Percentiles rank a stretch among this genome's conserved stretches.
These are phyloP conservation scores for Cyprinodon diabolis DNA, from an alignment of 2,797 vertebrate genomes.

Conservation along the genomic window DNA sequence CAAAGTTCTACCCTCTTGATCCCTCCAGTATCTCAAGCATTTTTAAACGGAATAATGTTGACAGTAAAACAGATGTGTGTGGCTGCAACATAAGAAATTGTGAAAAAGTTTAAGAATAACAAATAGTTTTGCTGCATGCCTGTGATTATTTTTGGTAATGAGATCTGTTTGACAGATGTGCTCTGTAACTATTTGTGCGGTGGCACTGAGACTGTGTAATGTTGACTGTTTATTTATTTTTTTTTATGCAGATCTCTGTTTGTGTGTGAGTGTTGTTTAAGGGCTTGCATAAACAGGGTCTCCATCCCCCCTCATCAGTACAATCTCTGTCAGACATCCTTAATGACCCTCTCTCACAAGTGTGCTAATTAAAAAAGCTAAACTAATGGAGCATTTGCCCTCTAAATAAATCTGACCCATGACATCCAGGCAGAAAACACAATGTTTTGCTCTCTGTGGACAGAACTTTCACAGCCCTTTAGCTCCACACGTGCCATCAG, in stretches of 20 bases:
- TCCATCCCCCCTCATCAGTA: constrained; percentile 78
- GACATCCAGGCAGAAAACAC: constrained; percentile 75
- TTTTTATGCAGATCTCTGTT: constrained; percentile 54
- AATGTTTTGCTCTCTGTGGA: constrained; percentile 64
- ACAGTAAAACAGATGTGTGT: not conserved
- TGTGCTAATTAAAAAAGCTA: constrained; percentile 83
- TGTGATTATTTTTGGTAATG: constrained; percentile 12
- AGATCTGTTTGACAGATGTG: constrained; percentile 38
- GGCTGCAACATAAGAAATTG: not conserved
- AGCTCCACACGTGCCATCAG: constrained; percentile 53
- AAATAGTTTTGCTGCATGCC: constrained; percentile 6
- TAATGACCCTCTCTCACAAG: constrained; percentile 82
- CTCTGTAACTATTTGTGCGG: constrained; percentile 33
- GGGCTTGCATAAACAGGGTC: constrained; percentile 62
- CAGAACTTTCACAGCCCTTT: constrained; percentile 47
- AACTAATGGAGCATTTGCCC: constrained; percentile 83
- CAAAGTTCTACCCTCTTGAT: not conserved
- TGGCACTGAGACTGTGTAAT: constrained; percentile 47
- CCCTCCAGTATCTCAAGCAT: not conserved
- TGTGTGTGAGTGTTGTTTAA: constrained; percentile 26
- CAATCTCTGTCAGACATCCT: constrained; percentile 77
- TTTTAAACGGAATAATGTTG: not conserved
- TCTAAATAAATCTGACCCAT: constrained; percentile 81
- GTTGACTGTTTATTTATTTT: constrained; percentile 57
- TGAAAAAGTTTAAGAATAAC: not conserved